Base-by-base conservation (phyloP, 2,113 vertebrate genomes). In the Chroicocephalus ridibundus region DNA sequence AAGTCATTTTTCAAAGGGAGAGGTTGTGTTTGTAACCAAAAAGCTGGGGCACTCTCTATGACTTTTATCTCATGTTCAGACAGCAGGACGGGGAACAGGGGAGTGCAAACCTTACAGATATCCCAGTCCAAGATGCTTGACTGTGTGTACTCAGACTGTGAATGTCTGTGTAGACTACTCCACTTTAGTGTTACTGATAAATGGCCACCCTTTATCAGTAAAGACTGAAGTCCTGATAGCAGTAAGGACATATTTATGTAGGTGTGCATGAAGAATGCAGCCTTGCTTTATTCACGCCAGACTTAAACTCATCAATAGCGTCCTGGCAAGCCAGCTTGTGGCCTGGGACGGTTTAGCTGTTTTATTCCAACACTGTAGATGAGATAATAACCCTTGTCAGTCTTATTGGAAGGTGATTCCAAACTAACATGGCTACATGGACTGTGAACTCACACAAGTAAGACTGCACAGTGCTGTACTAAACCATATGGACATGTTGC, bases 111-210 rank as follows among this genome's bases (percentile, higher is more conserved):
- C 8, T 49, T 42, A 44, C 0, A 3, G 31, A 27, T 51, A 34
- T 16, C 18, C 11, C 32, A n/a, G 13, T 79, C 32, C 44, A 40
- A 31, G 5, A 10, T 62, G 34, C 24, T 77, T 77, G 36, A 11
- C 40, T 49, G 24, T 1, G 4, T 0, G 0, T 68, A 9, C 25
- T 26, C 5, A 44, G 42, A 9, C 42, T 47, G 13, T 13, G 22
- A 62, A n/a, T 32, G 15, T 72, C 42, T 62, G 13, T 19, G 36
- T 32, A 62, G 64, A 68, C 18, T 65, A 11, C 52, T 72, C 26
- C 29, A 7, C 32, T 84, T 76, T 5, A 55, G 20, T 62, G n/a
- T 47, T 79, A n/a, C 13, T 71, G 40, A 21, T n/a, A 75, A 36
- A 34, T 31, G 14, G 9, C 29, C 9, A 76, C 25, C 13, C 21